Evolutionary conservation across 2,797 vertebrate genomes (phyloP).

Genomic region (Petrocephalus schoutedeni): DNA sequence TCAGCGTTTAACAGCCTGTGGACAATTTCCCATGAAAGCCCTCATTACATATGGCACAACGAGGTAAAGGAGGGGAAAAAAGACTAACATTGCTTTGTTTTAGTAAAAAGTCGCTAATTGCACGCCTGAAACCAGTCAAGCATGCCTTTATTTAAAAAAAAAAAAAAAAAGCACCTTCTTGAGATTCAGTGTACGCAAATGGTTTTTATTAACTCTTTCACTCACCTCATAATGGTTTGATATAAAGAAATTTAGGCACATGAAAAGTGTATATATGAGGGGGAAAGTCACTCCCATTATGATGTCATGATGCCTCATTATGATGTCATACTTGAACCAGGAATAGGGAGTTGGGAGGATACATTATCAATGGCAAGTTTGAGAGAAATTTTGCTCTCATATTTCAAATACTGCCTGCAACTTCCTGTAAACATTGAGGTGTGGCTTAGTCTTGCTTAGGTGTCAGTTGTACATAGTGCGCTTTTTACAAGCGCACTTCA

Average conservation of each 20-base stretch:
- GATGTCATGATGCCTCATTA: not conserved
- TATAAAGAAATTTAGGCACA: not conserved
- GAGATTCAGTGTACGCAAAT: slow-evolving; percentile 46
- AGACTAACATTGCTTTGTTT: slow-evolving; percentile 46
- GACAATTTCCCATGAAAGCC: slow-evolving; percentile 1
- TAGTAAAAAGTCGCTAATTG: slow-evolving; percentile 56
- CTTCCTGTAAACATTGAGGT: slow-evolving; percentile 1
- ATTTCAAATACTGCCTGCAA: not conserved
- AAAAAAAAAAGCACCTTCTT: slow-evolving; percentile 47
- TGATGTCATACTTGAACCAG: not conserved
- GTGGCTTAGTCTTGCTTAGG: not conserved
- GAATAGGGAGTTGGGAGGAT: not conserved
- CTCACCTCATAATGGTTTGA: not conserved
- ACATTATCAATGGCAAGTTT: not conserved
- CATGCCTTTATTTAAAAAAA: slow-evolving; percentile 46
- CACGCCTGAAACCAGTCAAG: slow-evolving; percentile 98
- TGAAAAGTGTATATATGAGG: not conserved
- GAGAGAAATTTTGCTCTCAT: not conserved
- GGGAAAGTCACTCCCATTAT: not conserved
- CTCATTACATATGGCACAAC: slow-evolving; percentile 19
- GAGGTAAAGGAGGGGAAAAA: slow-evolving; percentile 29
- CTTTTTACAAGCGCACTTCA: slow-evolving; percentile 31
- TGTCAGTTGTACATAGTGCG: slow-evolving; percentile 18
- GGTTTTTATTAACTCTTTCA: slow-evolving; percentile 37
- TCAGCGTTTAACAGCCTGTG: not conserved